Base-by-base conservation (phyloP, 2,113 vertebrate genomes). In the Eulemur rufifrons region DNA sequence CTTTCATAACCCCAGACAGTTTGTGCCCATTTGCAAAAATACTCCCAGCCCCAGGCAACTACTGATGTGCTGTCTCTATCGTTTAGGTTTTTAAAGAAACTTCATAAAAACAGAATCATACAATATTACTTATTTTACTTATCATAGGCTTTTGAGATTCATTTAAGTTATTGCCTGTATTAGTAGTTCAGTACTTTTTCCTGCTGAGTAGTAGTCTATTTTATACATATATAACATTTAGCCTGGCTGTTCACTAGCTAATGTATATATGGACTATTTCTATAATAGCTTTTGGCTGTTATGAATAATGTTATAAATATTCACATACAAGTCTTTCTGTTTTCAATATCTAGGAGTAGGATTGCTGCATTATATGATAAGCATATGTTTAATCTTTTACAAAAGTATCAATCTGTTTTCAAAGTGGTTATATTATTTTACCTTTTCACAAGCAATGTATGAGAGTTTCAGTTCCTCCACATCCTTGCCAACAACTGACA, bases 31-130 rank as follows among this genome's bases (percentile, higher is more conserved):
- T 1, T 95, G 23, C 34, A 66, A 81, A 71, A 92, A 42, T 52
- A 17, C 4, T 89, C 29, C 32, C 17, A 73, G 29, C 0, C 12
- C 52, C 6, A 29, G 56, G n/a, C 10, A 86, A 86, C n/a, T 27
- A 27, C 21, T 66, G 52, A 82, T 73, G 11, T 69, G 9, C 21
- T 81, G 4, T 76, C 77, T 85, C 69, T 76, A 59, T 10, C 56
- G 56, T 78, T 87, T 56, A 64, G 37, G 37, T 63, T 92, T 89
- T 69, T 59, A 50, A 96, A 78, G 81, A 88, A 94, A 89, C 8
- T 47, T 71, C 37, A 63, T 69, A 50, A 69, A 77, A 84, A 85
- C 11, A 37, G 21, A 85, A 68, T 80, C 21, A 54, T 21, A 45
- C 5, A 95, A 69, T 66, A 74, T 68, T 73, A 9, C n/a, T 92